Conservation (phyloP, 2,113 vertebrate genomes). For the Entelurus aequoreus region DNA sequence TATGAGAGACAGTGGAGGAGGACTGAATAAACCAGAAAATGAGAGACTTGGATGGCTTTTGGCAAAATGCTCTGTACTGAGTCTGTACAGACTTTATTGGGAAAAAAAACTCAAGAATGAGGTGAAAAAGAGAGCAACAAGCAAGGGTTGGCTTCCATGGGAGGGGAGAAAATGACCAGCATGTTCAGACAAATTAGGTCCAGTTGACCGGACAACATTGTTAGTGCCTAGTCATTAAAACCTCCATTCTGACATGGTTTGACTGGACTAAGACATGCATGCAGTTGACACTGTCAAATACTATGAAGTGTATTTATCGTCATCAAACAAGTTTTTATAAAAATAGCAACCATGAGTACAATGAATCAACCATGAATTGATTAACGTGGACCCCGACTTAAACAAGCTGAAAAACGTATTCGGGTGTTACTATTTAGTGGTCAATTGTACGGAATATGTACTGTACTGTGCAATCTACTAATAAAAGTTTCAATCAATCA, state of each 20-base stretch:
- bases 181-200: conserved; percentile 20
- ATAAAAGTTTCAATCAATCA: too few species aligned
- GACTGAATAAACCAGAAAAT: conserved; percentile 22
- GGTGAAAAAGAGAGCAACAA: conserved; percentile 13
- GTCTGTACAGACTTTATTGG: neutral
- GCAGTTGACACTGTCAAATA: neutral
- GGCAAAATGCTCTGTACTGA: conserved; percentile 17
- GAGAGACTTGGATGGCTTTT: conserved; percentile 17
- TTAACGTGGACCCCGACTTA: too few species aligned
- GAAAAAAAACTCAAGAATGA: conserved; percentile 3
- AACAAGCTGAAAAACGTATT: too few species aligned
- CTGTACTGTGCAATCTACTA: too few species aligned
- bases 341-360: too few species aligned
- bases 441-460: too few species aligned
- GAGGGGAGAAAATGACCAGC: conserved; percentile 9
- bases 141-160: conserved; percentile 12
- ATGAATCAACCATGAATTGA: too few species aligned
- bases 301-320: neutral
- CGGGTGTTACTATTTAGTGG: too few species aligned
- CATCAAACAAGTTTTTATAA: too few species aligned
- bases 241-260: conserved; percentile 2
- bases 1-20: conserved; percentile 19
- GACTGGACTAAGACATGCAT: neutral
- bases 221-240: conserved; percentile 11
- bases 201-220: conserved; percentile 30